Base-by-base conservation (phyloP, 2,113 vertebrate genomes). In the Lynx canadensis region DNA sequence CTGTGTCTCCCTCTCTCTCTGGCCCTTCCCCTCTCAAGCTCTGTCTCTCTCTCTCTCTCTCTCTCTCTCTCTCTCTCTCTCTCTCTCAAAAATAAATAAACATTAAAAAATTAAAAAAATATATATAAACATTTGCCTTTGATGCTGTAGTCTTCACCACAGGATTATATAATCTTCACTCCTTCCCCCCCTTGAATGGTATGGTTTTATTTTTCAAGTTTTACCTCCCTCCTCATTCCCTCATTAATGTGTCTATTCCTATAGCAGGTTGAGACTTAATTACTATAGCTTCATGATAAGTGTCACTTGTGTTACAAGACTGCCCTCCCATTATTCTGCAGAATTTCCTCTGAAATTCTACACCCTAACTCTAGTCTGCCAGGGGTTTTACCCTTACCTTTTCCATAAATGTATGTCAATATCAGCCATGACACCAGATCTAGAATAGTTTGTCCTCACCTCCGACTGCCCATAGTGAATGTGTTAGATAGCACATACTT, bases 141-240 rank as follows among this genome's bases (percentile, higher is more conserved):
- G 27, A 18, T 73, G 14, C 57, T 97, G n/a, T 79, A 81, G 25
- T 93, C 63, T 45, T 95, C n/a, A 65, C 29, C 29, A 41, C 29
- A 74, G 69, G 63, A 84, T 90, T 89, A 73, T 82, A 86, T 9
- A 76, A 60, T 79, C 60, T 7, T 81, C 23, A 36, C 41, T 36
- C 21, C 4, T 25, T 36, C 21, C 7, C 25, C 25, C 6, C 21
- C 25, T 74, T 69, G 31, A 88, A 80, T 23, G 65, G 87, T 76
- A n/a, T 57, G 65, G 13, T 89, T 88, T 94, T 91, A 60, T 76
- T 86, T 66, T 92, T 87, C 27, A 80, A 71, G 52, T 79, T 69
- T 73, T 55, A 97, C 41, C 84, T 80, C 41, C 13, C 45, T 25
- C 63, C 45, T 82, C 36, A 25, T 85, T 36, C 31, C 65, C 27